A percentile compares a stretch with the other conserved stretches of the same genome.
Conservation (phyloP, 2,888 invertebrate genomes). For the Pachycephus smyrnensis region DNA sequence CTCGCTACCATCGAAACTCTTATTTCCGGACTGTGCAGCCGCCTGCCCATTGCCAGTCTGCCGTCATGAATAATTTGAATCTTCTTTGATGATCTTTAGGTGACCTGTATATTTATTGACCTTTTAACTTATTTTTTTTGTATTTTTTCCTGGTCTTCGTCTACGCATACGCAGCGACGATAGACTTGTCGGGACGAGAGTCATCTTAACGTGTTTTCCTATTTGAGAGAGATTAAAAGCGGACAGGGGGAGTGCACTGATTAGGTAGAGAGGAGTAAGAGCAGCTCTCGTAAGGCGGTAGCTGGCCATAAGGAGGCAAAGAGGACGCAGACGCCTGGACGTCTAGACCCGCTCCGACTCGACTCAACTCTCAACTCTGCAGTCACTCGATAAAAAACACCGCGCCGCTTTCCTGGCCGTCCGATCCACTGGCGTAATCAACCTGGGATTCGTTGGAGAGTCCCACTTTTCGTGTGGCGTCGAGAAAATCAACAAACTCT, state of each 20-base stretch:
- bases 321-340: constrained; percentile 46
- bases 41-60: too few relatives aligned
- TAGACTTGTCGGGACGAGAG: too few relatives aligned
- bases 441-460: constrained; percentile 59
- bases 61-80: too few relatives aligned
- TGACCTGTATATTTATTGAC: too few relatives aligned
- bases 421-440: constrained; percentile 55
- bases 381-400: constrained; percentile 59
- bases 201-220: too few relatives aligned
- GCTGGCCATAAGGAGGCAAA: constrained; percentile 40
- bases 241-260: too few relatives aligned
- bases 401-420: constrained; percentile 50
- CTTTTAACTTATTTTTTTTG: too few relatives aligned
- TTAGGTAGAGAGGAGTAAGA: not conserved
- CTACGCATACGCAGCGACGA: too few relatives aligned
- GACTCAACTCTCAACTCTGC: constrained; percentile 49
- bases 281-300: constrained; percentile 16
- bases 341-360: constrained; percentile 52
- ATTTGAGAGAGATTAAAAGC: too few relatives aligned
- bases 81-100: too few relatives aligned
- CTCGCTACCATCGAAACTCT: not conserved
- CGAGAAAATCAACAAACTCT: too few relatives aligned
- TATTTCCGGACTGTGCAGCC: not conserved
- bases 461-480: constrained; percentile 19
- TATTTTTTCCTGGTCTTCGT: too few relatives aligned